Evolutionary conservation across 2,113 vertebrate genomes (phyloP), one percentile per base, ranked within the genome.

Genomic region (Peromyscus californicus): DNA sequence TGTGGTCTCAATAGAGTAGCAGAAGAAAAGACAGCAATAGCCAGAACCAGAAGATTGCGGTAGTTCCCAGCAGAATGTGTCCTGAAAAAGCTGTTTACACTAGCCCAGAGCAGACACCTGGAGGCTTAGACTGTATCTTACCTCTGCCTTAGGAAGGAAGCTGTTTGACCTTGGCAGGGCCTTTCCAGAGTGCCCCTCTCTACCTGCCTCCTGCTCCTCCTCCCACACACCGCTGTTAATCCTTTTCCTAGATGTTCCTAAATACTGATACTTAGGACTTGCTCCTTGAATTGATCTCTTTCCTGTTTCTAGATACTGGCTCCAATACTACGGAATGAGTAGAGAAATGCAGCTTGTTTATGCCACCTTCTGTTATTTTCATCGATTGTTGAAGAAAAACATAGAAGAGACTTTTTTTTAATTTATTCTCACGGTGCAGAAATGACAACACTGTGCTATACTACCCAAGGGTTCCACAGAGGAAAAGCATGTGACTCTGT

Each of bases 271-370:
- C 75, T 85, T 85, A 91, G 95, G 82, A 86, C 33, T 45, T 92
- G 15, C 45, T 90, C 21, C 80, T 92, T 96, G 85, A 95, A 89
- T 80, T 98, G 85, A 97, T 69, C 42, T 96, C 76, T 93, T 7
- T 97, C 57, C 94, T 98, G 51, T 98, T 97, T 90, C 94, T 97
- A 99, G 99, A 99, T 98, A 99, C 99, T 65, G 99, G 99, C 97
- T 99, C 99, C 98, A 99, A 98, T 94, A 98, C 99, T 97, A 98
- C 99, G 70, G 99, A 99, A 98, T 99, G 98, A 99, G 80, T 78
- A 94, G 93, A 78, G 95, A 70, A 88, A 93, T 89, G 54, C 93
- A 95, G 79, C 91, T 97, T 97, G 95, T 97, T 98, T 97, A 97
- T 97, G 97, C 94, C 95, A n/a, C 95, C 98, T 98, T 98, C 93